These are phyloP conservation scores for Colletes latitarsis DNA, from an alignment of 1,140 invertebrate species.

Conservation along the genomic window DNA sequence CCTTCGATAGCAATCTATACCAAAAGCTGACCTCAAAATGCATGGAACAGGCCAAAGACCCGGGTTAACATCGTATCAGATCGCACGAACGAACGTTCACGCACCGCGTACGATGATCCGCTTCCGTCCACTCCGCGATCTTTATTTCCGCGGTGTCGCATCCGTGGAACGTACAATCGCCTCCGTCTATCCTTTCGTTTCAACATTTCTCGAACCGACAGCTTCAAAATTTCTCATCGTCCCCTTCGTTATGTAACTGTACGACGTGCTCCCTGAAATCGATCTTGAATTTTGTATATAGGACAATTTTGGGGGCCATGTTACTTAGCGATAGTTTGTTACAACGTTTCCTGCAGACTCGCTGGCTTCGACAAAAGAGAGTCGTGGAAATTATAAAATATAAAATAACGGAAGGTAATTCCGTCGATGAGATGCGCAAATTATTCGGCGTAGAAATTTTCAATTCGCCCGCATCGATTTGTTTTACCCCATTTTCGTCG, in stretches of 20 bases:
- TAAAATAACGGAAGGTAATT: not conserved
- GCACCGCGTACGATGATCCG: not conserved
- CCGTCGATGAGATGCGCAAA: no score
- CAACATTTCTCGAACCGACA: not conserved
- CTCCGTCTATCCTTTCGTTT: not conserved
- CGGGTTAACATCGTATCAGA: not conserved
- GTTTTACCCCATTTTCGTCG: no score
- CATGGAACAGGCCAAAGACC: conserved; percentile 49
- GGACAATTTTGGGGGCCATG: conserved; percentile 19
- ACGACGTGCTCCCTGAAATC: conserved; percentile 4
- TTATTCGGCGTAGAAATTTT: no score
- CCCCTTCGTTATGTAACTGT: conserved; percentile 8
- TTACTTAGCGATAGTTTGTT: not conserved
- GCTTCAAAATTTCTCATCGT: conserved; percentile 2
- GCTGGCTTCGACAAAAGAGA: not conserved
- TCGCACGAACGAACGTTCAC: not conserved
- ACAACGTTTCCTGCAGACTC: no score
- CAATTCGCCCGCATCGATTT: no score
- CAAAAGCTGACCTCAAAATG: conserved; percentile 61
- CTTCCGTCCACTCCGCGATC: not conserved
- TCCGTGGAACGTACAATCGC: no score
- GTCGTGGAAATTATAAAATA: no score
- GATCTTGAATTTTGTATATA: conserved; percentile 33
- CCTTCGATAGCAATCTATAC: conserved; percentile 55
- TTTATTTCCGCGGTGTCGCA: not conserved